These are phyloP conservation scores for Poeciliopsis gracilis DNA, from an alignment of 2,797 vertebrate genomes.

Conservation along the genomic window DNA sequence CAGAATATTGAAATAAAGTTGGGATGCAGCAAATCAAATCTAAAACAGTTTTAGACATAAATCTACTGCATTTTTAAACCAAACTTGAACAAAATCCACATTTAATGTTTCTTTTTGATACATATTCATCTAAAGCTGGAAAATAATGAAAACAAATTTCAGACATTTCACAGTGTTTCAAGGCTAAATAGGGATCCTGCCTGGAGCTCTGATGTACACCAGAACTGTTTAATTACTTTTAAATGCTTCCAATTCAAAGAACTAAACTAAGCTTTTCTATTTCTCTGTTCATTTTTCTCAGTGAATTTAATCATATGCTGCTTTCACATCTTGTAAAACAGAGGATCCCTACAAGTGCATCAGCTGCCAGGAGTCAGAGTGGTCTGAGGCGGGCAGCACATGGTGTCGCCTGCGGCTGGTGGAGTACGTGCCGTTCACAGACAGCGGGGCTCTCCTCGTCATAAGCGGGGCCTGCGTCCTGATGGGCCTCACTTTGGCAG, in stretches of 20 bases:
- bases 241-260: not conserved
- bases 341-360: constrained; percentile 66
- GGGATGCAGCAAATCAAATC: no score
- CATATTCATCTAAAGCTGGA: not conserved
- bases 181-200: not conserved
- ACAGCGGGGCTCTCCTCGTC: no score
- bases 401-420: no score
- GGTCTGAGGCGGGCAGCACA: constrained; percentile 68
- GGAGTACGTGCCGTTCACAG: no score
- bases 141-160: not conserved
- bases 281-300: not conserved
- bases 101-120: not conserved
- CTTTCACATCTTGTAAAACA: constrained; percentile 39
- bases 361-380: constrained; percentile 74
- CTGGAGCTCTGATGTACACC: not conserved
- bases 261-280: not conserved
- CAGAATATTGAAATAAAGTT: no score
- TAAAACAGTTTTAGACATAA: no score
- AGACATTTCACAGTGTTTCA: not conserved
- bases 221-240: not conserved
- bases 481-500: constrained; percentile 62
- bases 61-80: no score
- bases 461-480: constrained; percentile 26
- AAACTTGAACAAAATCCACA: not conserved
- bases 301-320: not conserved